Conservation (phyloP, 2,888 invertebrate species). For the Isoperla grammatica region DNA sequence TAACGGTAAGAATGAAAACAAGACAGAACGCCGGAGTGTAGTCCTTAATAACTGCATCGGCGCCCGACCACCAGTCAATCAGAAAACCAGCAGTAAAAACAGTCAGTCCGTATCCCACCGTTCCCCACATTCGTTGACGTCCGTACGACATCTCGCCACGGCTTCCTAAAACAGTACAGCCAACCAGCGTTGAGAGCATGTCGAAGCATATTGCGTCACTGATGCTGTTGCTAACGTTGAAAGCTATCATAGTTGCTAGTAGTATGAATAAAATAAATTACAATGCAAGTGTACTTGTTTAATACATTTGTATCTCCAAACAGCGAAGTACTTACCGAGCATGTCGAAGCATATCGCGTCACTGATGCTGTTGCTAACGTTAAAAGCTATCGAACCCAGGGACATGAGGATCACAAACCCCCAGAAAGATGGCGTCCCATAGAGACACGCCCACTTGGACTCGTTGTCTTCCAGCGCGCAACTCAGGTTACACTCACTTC, state of each 20-base stretch:
- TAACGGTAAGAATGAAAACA: conserved; percentile 55
- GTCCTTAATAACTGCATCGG: conserved; percentile 50
- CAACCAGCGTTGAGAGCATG: conserved; percentile 60
- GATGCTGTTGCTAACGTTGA: conserved; percentile 79
- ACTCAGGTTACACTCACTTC: conserved; percentile 10
- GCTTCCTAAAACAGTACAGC: conserved; percentile 49
- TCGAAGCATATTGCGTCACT: conserved; percentile 90
- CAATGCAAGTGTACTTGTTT: too few relatives aligned
- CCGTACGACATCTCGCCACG: conserved; percentile 66
- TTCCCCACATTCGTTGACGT: conserved; percentile 75
- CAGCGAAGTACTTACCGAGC: conserved; percentile 61
- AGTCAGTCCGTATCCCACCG: conserved; percentile 69
- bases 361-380: conserved; percentile 79
- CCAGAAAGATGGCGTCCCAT: conserved; percentile 63
- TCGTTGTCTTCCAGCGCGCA: conserved; percentile 28
- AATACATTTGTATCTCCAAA: too few relatives aligned
- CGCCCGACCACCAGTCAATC: conserved; percentile 58
- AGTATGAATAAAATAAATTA: too few relatives aligned
- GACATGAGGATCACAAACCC: conserved; percentile 65
- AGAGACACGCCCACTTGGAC: conserved; percentile 43
- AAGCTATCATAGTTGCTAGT: too few relatives aligned
- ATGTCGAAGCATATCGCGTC: conserved; percentile 89
- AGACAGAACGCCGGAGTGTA: conserved; percentile 69
- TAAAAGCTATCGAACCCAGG: conserved; percentile 70
- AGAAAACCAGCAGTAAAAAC: conserved; percentile 65